These are phyloP conservation scores for Heliopora coerulea DNA, from an alignment of 92 coral and sea anemone species.

Conservation along the genomic window DNA sequence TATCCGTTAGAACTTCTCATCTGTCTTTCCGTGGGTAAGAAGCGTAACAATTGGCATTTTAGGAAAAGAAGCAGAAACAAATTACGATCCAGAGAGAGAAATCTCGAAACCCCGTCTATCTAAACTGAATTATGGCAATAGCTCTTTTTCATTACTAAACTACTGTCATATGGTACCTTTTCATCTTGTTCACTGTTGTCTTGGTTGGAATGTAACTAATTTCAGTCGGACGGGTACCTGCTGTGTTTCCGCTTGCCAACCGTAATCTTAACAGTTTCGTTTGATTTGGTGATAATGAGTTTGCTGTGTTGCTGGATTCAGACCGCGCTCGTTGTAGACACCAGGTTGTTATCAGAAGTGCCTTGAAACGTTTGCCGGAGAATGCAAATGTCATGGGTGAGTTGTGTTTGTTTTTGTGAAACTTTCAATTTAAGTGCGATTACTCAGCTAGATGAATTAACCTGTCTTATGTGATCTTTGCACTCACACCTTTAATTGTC, in stretches of 20 bases:
- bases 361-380: conserved; percentile 5
- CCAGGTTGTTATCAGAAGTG: not conserved
- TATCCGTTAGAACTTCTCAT: no score
- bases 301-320: not conserved
- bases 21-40: not conserved
- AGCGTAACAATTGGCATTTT: not conserved
- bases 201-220: not conserved
- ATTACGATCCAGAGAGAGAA: not conserved
- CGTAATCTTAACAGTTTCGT: not conserved
- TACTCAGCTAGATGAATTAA: not conserved
- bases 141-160: no score
- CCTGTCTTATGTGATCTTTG: not conserved
- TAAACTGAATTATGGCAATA: no score
- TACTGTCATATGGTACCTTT: no score
- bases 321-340: not conserved
- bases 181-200: not conserved
- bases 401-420: not conserved
- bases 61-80: not conserved
- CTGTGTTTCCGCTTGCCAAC: not conserved
- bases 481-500: not conserved
- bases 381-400: conserved; percentile 38
- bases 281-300: not conserved
- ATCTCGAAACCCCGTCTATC: no score
- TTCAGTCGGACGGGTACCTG: not conserved
- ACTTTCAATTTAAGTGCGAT: not conserved